Evolutionary conservation across 2,113 vertebrate species (phyloP).

Genomic region (Otus sunia): DNA sequence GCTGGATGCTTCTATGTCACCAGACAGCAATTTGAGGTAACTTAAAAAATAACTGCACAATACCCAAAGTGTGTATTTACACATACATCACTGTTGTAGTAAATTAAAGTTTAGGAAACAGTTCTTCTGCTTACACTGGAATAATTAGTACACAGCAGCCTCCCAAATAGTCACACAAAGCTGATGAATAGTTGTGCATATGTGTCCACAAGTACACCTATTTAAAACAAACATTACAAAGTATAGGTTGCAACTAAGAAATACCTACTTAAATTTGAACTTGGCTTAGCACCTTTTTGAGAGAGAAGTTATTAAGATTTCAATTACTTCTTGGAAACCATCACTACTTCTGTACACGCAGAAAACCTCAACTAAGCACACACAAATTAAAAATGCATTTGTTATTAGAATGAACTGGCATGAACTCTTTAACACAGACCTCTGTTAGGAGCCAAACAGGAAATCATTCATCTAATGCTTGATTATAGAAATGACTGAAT

Average conservation of each 20-base stretch:
- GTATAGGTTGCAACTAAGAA: not conserved
- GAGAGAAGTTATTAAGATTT: not conserved
- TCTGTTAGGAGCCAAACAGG: slow-evolving; percentile 18
- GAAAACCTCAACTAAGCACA: not conserved
- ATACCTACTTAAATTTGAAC: not conserved
- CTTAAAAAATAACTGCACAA: not conserved
- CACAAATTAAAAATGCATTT: slow-evolving; percentile 22
- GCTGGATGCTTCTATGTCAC: not conserved
- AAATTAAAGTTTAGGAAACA: not conserved
- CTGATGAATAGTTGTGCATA: not conserved
- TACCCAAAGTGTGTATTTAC: not conserved
- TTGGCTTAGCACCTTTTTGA: not conserved
- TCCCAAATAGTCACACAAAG: not conserved
- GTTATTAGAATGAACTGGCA: slow-evolving; percentile 2
- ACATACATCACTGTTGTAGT: not conserved
- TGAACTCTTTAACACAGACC: not conserved
- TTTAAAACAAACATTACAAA: not conserved
- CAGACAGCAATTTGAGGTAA: not conserved
- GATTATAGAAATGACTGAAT: slow-evolving; percentile 28
- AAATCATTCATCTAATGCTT: slow-evolving; percentile 36
- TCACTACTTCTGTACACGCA: not conserved
- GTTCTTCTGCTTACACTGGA: not conserved
- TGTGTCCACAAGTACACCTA: not conserved
- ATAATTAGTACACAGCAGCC: not conserved
- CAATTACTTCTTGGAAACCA: not conserved